Conservation (phyloP, 2,113 vertebrate species). For the Eurystomus gularis region DNA sequence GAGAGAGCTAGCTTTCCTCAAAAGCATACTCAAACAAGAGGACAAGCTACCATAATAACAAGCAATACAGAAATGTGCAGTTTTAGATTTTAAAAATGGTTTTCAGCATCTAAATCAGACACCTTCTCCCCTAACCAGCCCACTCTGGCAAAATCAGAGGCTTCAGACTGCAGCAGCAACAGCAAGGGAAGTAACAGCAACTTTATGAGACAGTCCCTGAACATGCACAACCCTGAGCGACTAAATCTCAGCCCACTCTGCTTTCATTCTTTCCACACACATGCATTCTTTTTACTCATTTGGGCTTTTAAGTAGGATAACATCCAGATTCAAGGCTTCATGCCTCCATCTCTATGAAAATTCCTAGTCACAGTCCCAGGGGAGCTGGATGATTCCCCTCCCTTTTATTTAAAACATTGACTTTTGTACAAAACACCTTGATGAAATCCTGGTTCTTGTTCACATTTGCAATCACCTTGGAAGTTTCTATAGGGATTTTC, state of each 20-base stretch:
- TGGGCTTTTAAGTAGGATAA: background rate
- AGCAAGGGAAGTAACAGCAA: background rate
- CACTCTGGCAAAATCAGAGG: background rate
- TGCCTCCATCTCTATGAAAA: background rate
- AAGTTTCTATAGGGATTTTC: background rate
- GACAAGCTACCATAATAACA: background rate
- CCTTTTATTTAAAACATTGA: background rate
- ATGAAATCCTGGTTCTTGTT: background rate
- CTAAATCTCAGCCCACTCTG: background rate
- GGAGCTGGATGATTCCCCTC: background rate
- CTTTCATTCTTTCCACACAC: background rate
- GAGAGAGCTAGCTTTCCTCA: background rate
- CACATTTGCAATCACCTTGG: background rate
- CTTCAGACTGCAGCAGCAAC: background rate
- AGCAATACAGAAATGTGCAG: background rate
- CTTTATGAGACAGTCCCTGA: background rate
- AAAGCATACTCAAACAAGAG: background rate
- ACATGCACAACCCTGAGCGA: fast-evolving
- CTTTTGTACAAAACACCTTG: background rate
- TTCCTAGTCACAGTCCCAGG: background rate
- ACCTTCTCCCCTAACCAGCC: background rate
- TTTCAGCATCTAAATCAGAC: background rate
- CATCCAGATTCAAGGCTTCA: background rate
- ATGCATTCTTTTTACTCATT: background rate
- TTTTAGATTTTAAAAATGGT: background rate